A percentile compares a stretch with the other conserved stretches of the same genome.
These are phyloP conservation scores for Homalodisca vitripennis DNA, from an alignment of 1,140 invertebrate species.

Conservation along the genomic window DNA sequence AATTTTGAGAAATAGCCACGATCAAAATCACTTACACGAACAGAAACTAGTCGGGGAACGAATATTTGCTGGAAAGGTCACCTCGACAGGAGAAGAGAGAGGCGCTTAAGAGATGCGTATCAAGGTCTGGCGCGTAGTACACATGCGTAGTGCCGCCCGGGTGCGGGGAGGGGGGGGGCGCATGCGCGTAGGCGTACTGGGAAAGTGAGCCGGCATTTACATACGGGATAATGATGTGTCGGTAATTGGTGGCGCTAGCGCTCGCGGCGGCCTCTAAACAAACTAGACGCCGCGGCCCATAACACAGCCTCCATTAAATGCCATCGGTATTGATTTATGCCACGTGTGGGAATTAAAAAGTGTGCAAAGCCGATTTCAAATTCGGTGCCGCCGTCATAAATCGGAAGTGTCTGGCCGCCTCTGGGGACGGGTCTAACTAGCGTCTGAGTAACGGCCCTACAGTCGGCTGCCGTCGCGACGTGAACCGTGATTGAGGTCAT, in stretches of 20 bases:
- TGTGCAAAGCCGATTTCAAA: conserved; percentile 21
- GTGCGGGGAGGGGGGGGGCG: neutral
- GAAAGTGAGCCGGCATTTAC: conserved; percentile 19
- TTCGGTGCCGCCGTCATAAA: conserved; percentile 20
- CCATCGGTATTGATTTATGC: conserved; percentile 25
- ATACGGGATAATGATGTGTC: conserved; percentile 20
- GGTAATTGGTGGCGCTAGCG: conserved; percentile 19
- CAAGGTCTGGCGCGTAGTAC: conserved; percentile 9
- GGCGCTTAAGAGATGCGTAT: too few relatives aligned
- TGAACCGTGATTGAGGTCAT: too few relatives aligned
- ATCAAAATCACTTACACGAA: neutral
- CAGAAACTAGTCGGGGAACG: too few relatives aligned
- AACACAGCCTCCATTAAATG: neutral
- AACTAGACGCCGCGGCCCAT: neutral
- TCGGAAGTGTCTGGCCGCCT: neutral
- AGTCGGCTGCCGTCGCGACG: too few relatives aligned
- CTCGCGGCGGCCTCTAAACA: conserved; percentile 17
- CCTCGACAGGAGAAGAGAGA: too few relatives aligned
- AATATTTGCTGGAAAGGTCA: too few relatives aligned
- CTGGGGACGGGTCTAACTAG: conserved; percentile 8
- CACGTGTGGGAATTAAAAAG: conserved; percentile 11
- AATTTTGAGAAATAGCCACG: neutral
- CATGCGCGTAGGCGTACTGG: conserved; percentile 20
- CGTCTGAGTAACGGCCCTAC: neutral
- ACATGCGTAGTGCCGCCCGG: neutral